Evolutionary conservation across 2,888 invertebrate genomes (phyloP).

Genomic region (Ypsolopha scabrella): DNA sequence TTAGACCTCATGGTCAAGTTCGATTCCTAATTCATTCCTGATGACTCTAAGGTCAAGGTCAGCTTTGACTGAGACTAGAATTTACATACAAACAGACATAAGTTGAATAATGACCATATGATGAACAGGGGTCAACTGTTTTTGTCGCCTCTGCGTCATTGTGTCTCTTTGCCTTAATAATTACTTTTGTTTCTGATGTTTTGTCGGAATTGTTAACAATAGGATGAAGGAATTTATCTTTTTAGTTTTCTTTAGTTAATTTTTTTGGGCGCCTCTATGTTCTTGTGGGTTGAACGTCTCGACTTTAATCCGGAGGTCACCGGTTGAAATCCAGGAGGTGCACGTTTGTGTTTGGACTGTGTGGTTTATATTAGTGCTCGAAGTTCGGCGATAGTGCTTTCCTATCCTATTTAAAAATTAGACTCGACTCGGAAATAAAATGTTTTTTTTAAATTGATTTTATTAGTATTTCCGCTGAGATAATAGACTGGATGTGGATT

Average conservation of each 20-base stretch:
- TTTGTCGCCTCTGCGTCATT: constrained; percentile 18
- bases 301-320: not conserved
- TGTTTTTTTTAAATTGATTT: too few species aligned
- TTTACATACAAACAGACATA: constrained; percentile 55
- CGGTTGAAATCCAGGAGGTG: too few species aligned
- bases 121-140: constrained; percentile 36
- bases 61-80: constrained; percentile 25
- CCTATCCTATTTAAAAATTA: too few species aligned
- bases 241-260: too few species aligned
- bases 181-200: constrained; percentile 5
- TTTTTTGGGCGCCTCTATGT: too few species aligned
- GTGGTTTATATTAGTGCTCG: not conserved
- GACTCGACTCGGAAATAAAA: too few species aligned
- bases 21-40: constrained; percentile 53
- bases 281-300: too few species aligned
- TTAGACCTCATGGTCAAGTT: constrained; percentile 57
- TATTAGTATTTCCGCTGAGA: too few species aligned
- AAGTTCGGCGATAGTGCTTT: too few species aligned
- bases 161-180: constrained; percentile 2
- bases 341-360: not conserved
- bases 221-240: not conserved
- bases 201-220: constrained; percentile 13
- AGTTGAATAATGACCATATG: constrained; percentile 47
- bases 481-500: too few species aligned
- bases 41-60: constrained; percentile 39